Conservation (phyloP, 2,797 vertebrate species). For the Darevskia mixta region DNA sequence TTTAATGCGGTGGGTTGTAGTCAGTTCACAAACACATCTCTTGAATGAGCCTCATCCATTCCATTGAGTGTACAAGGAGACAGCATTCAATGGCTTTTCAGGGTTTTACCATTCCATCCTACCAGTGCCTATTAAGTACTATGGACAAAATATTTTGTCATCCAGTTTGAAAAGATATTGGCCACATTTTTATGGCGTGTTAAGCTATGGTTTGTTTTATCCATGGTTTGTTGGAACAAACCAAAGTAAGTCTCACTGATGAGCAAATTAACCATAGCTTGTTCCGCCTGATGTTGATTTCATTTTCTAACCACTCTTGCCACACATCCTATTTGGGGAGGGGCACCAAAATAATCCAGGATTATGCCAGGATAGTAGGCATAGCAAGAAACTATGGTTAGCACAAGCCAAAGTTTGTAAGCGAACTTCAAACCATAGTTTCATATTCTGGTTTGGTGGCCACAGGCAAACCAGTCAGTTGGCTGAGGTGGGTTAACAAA, state of each 20-base stretch:
- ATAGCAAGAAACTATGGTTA: neutral
- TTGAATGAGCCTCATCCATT: neutral
- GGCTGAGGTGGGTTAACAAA: too few relatives aligned
- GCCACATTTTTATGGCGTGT: neutral
- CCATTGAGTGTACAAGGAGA: neutral
- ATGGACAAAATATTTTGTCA: neutral
- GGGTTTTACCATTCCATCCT: neutral
- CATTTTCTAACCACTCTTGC: neutral
- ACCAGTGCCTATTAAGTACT: neutral
- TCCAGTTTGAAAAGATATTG: slow-evolving; percentile 34
- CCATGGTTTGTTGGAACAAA: neutral
- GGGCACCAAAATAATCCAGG: neutral
- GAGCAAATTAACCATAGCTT: neutral
- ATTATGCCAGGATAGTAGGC: neutral
- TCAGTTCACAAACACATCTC: neutral
- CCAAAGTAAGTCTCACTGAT: neutral
- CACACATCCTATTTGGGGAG: neutral
- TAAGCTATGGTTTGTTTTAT: neutral
- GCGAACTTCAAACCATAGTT: neutral
- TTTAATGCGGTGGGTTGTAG: neutral
- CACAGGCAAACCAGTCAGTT: too few relatives aligned
- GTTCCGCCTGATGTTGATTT: neutral
- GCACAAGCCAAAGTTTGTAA: neutral
- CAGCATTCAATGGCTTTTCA: neutral
- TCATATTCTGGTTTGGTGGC: too few relatives aligned